Conservation (phyloP, 2,888 invertebrate genomes). For the Homarus gammarus region DNA sequence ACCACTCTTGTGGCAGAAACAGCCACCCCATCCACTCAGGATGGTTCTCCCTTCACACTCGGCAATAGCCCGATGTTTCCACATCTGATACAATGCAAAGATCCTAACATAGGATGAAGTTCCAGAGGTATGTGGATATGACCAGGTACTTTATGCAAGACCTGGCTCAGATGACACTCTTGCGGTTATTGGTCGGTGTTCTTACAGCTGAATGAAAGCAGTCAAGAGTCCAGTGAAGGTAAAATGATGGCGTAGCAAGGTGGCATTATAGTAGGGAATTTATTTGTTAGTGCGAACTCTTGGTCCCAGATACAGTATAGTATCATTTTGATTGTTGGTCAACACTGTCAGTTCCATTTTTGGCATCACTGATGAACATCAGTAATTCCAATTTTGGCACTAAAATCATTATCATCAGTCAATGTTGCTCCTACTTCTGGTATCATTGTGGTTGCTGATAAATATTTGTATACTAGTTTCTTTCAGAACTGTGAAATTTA, state of each 20-base stretch:
- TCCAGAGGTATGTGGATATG: slow-evolving; percentile 10
- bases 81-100: slow-evolving; percentile 14
- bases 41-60: slow-evolving; percentile 11
- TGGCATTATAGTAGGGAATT: not conserved
- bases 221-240: not conserved
- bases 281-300: not conserved
- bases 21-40: slow-evolving; percentile 28
- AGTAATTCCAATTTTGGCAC: not conserved
- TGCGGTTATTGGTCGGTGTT: not conserved
- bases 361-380: not conserved
- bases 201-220: not conserved
- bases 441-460: not conserved
- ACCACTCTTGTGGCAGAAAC: slow-evolving; percentile 36
- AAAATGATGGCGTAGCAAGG: not conserved
- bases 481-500: not conserved
- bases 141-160: slow-evolving; percentile 20
- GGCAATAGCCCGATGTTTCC: slow-evolving; percentile 17
- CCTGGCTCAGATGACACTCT: slow-evolving; percentile 9
- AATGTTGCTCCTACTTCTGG: not conserved
- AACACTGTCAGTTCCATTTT: not conserved
- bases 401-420: not conserved
- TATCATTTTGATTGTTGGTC: not conserved
- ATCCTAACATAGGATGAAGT: slow-evolving; percentile 26
- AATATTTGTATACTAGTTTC: not conserved
- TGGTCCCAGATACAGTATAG: not conserved